A percentile compares a stretch with the other conserved stretches of the same genome.
phyloP scores from a whole-genome alignment of 2,797 vertebrate genomes.

The Nyctibius grandis region DNA sequence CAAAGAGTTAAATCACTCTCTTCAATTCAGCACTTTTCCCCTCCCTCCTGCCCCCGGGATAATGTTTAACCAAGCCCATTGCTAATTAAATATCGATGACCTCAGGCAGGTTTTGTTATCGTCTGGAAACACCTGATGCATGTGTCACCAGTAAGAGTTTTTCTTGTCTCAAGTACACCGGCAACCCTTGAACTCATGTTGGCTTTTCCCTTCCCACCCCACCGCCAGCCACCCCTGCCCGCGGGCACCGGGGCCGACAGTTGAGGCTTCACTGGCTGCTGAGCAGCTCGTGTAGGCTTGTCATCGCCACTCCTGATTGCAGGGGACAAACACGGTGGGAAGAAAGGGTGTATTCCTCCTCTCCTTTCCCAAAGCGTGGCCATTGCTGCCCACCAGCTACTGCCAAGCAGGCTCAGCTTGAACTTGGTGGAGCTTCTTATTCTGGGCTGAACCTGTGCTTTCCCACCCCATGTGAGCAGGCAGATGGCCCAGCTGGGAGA shows the following conservation, averaged over 20 bases:
- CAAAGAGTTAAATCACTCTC: conserved; percentile 47
- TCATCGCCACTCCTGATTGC: background rate
- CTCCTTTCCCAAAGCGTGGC: background rate
- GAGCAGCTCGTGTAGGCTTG: background rate
- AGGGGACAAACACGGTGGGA: background rate
- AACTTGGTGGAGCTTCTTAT: background rate
- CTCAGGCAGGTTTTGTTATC: conserved; percentile 66
- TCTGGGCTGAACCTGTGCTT: background rate
- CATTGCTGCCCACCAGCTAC: background rate
- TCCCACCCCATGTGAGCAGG: background rate
- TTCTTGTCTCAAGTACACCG: conserved; percentile 46
- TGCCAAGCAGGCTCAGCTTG: background rate
- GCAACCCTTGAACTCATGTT: conserved; percentile 32
- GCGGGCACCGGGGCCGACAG: background rate
- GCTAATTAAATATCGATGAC: conserved; percentile 69
- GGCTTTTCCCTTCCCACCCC: conserved; percentile 9
- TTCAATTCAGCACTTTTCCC: background rate
- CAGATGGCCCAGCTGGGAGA: background rate
- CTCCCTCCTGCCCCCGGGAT: conserved; percentile 19
- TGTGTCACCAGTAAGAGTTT: conserved; percentile 57
- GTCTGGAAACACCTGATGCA: conserved; percentile 62
- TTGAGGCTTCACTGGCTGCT: background rate
- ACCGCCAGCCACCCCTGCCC: accelerated
- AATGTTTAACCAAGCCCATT: conserved; percentile 62
- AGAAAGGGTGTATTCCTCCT: background rate